Percentiles rank a stretch among this genome's conserved stretches.
Conservation (phyloP, 1,140 invertebrate species). For the Eumeta japonica region DNA sequence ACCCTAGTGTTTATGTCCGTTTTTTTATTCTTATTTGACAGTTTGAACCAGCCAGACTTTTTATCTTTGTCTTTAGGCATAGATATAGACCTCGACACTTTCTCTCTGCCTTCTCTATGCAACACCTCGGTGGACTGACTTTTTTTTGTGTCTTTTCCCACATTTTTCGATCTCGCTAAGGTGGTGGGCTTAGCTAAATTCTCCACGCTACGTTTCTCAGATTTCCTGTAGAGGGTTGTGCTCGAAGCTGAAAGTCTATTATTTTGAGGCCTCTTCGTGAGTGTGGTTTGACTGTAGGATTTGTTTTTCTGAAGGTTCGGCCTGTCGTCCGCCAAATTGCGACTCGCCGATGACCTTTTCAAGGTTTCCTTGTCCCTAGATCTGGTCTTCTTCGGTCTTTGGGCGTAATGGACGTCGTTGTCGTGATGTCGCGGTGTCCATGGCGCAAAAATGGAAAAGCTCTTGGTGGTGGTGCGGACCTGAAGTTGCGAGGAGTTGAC, state of each 20-base stretch:
- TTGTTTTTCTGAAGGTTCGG: slow-evolving; percentile 38
- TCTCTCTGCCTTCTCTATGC: slow-evolving; percentile 42
- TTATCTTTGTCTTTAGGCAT: slow-evolving; percentile 70
- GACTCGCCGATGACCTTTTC: slow-evolving; percentile 35
- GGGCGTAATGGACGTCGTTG: slow-evolving; percentile 78
- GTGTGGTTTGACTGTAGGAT: slow-evolving; percentile 44
- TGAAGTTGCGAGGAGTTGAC: slow-evolving; percentile 62
- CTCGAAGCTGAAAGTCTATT: slow-evolving; percentile 34
- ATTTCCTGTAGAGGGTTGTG: slow-evolving; percentile 36
- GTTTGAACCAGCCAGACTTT: slow-evolving; percentile 70
- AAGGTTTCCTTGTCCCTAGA: slow-evolving; percentile 20
- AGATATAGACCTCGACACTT: slow-evolving; percentile 63
- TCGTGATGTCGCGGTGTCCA: slow-evolving; percentile 75
- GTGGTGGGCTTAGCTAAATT: slow-evolving; percentile 48
- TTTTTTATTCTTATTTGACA: slow-evolving; percentile 62
- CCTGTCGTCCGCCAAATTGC: slow-evolving; percentile 28
- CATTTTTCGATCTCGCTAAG: slow-evolving; percentile 50
- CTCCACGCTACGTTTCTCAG: slow-evolving; percentile 44
- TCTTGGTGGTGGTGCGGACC: slow-evolving; percentile 74
- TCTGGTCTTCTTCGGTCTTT: slow-evolving; percentile 54
- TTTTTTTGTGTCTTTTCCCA: slow-evolving; percentile 39
- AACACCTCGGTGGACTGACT: slow-evolving; percentile 65
- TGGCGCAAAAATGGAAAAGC: slow-evolving; percentile 78
- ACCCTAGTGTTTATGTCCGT: slow-evolving; percentile 47
- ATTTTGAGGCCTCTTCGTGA: slow-evolving; percentile 32